Evolutionary conservation across 1,140 invertebrate genomes (phyloP), one percentile per base, ranked within the genome.

Genomic region (Ganaspis sp.): DNA sequence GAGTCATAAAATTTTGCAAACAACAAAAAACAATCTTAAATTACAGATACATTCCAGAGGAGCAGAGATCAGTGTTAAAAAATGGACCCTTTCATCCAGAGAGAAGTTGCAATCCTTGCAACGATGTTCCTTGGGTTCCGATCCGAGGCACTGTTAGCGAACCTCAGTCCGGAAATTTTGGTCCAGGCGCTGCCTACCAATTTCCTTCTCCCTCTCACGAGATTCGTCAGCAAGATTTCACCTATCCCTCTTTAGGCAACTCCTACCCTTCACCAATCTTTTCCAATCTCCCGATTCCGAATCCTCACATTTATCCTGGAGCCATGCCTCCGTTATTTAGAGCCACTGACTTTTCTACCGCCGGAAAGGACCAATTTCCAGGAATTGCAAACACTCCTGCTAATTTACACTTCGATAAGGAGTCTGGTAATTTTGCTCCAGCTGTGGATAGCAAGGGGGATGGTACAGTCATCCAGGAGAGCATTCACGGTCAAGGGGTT

Each of bases 41-140:
- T 40, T 70, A 11, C 38, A 40, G 69, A 40, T 42, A 70, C 9
- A 17, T 5, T 0, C 34, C 9, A 21, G 34, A 70, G 6, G 38
- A 70, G 9, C 34, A 9, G 19, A 23, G 53, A 64, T 21, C 78
- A 38, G 2, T 42, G 6, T 6, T 17, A 70, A 21, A 73, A 11
- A 11, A 37, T 42, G 23, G 45, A n/a, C 29, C 45, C 42, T 26
- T 40, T 23, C 26, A 73, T 9, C 69, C 73, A 15, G 82, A 91
- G 53, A 92, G 92, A 83, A 90, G 92, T 73, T 96, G 95, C 82
- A 94, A 94, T 85, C 92, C 94, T 71, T 96, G 95, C 84, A 96
- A 96, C 87, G 92, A 93, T 80, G 92, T 93, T 77, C 95, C 95
- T 72, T 96, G 95, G 95, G 93, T 95, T 77, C 95, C 95, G 4